Evolutionary conservation across 2,113 vertebrate genomes (phyloP).

Genomic region (Arvicanthis niloticus): DNA sequence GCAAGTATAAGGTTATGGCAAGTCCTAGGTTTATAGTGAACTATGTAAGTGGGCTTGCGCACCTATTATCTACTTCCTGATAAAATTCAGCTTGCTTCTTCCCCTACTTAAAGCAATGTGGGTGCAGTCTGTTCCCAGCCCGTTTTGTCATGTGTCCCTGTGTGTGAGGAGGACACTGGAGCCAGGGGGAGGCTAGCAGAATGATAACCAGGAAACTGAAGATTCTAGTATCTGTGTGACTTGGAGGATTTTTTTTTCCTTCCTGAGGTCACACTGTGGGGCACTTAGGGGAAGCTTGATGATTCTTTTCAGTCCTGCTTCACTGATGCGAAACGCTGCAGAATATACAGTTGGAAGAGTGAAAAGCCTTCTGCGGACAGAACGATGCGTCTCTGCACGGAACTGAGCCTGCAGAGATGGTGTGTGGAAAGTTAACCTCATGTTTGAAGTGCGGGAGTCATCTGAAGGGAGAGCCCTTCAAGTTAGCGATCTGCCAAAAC

Average conservation of each 20-base stretch:
- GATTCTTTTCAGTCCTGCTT: slow-evolving; percentile 43
- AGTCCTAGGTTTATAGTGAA: background rate
- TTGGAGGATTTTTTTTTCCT: background rate
- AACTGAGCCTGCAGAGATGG: background rate
- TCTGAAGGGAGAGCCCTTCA: background rate
- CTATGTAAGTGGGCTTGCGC: background rate
- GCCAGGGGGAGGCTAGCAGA: background rate
- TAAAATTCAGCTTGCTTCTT: background rate
- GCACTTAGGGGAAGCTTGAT: slow-evolving; percentile 26
- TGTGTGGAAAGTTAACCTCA: slow-evolving; percentile 5
- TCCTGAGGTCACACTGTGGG: background rate
- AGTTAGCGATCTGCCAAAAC: background rate
- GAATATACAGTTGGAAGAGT: background rate
- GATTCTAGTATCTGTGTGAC: background rate
- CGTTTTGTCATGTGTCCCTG: background rate
- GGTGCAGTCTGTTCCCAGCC: background rate
- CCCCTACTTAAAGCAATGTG: background rate
- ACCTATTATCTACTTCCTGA: background rate
- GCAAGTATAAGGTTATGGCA: background rate
- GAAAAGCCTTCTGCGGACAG: slow-evolving; percentile 44
- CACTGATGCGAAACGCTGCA: slow-evolving; percentile 1
- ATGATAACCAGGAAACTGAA: background rate
- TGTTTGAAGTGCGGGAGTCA: background rate
- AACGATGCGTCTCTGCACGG: background rate
- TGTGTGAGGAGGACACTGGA: background rate